Evolutionary conservation across 2,888 invertebrate genomes (phyloP).

Genomic region (Drosophila ustulata): DNA sequence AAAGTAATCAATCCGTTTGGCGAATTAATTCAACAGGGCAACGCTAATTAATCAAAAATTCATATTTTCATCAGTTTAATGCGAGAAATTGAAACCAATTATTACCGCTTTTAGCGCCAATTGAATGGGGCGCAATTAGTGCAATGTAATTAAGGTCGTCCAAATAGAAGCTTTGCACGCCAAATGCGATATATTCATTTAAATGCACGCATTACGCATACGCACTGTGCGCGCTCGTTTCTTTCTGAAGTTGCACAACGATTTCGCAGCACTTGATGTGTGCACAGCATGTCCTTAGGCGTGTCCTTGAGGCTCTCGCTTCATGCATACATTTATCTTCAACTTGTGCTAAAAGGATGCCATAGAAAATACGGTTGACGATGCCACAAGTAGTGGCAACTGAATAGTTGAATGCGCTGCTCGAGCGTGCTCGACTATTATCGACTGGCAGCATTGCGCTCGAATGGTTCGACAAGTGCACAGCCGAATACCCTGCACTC

Average conservation of each 20-base stretch:
- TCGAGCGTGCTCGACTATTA: slow-evolving; percentile 14
- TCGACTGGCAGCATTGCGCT: slow-evolving; percentile 3
- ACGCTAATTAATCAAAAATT: slow-evolving; percentile 25
- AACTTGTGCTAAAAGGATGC: slow-evolving; percentile 31
- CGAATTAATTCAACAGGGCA: slow-evolving; percentile 25
- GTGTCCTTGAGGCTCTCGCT: slow-evolving; percentile 59
- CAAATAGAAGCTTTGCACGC: neutral
- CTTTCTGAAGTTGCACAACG: slow-evolving; percentile 22
- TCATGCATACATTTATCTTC: slow-evolving; percentile 34
- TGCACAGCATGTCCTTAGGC: slow-evolving; percentile 30
- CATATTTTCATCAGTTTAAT: slow-evolving; percentile 25
- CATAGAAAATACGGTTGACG: slow-evolving; percentile 2
- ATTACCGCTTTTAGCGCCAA: slow-evolving; percentile 1
- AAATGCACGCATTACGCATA: slow-evolving; percentile 39
- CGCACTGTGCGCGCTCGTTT: slow-evolving; percentile 43
- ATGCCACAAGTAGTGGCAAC: slow-evolving; percentile 13
- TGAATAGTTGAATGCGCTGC: slow-evolving; percentile 11
- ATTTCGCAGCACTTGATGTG: slow-evolving; percentile 43
- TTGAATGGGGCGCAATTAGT: slow-evolving; percentile 1
- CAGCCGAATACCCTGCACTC: neutral
- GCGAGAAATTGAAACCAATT: slow-evolving; percentile 44
- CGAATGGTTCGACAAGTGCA: neutral
- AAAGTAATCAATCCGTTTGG: slow-evolving; percentile 22
- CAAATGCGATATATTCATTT: too few relatives aligned
- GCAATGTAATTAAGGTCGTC: slow-evolving; percentile 8